Evolutionary conservation across 1,140 invertebrate genomes (phyloP), one percentile per base, ranked within the genome.

Genomic region (Macrocentrus cingulum): DNA sequence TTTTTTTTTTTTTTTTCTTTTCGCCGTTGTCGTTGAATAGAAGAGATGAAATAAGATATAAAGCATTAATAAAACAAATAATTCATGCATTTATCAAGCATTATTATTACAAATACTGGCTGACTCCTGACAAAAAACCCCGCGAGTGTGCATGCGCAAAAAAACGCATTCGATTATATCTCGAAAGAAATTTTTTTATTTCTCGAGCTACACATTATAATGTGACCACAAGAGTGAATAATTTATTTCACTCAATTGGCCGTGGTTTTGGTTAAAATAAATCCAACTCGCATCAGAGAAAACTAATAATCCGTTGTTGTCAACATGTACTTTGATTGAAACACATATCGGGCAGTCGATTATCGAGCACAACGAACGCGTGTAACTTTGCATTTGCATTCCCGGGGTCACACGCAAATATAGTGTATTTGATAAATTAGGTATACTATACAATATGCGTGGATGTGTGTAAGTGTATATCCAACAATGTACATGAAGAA

Each of bases 21-120:
- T 13, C 4, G 4, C 3, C 23, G 25, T 54, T 32, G 55, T 55
- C 45, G 50, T 44, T 23, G 15, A 51, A 45, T 60, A 69, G 65
- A 69, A 75, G 64, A 79, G 78, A 79, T 79, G 76, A 84, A 84
- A 83, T 82, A 84, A 84, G 82, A n/a, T n/a, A 84, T 83, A 72
- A 83, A 84, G 83, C 85, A 88, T 89, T 88, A 88, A 88, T 87
- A 86, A 88, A 88, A 89, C 87, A 88, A 88, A 88, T 87, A 88
- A 84, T 45, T 88, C 87, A 89, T 89, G 87, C 87, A 89, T 87
- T 87, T 80, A 84, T 86, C 87, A 85, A 88, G 87, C 87, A 88
- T 89, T 88, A 88, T 88, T 88, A 89, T 89, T 88, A 88, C 84
- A 85, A 85, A 85, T 84, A 85, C 86, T 87, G 86, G 86, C 85